These are phyloP conservation scores for Onychomys leucogaster DNA, from an alignment of 2,797 vertebrate species.

Conservation along the genomic window DNA sequence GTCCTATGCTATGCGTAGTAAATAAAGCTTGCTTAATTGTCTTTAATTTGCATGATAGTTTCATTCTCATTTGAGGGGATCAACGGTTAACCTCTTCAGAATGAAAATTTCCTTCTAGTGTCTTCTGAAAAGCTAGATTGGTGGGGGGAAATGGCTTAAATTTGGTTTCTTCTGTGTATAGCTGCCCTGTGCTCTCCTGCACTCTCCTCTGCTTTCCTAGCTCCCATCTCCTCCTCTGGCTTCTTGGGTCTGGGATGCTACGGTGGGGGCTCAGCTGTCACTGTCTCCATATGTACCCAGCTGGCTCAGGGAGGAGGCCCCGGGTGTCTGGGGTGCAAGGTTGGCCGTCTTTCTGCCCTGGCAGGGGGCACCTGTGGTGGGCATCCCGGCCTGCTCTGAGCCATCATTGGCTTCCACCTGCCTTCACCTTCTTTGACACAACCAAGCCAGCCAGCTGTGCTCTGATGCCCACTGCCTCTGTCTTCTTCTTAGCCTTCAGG, in stretches of 20 bases:
- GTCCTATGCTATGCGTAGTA: no score
- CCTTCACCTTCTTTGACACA: conserved; percentile 90
- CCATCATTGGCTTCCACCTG: neutral
- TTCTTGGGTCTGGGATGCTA: neutral
- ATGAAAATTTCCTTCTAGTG: no score
- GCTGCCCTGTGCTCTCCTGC: no score
- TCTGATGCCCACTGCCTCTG: conserved; percentile 87
- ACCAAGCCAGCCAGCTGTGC: conserved; percentile 90
- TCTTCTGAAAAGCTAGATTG: no score
- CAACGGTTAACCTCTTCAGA: no score
- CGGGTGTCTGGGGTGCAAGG: fast-evolving
- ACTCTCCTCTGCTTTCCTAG: neutral
- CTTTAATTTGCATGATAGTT: no score
- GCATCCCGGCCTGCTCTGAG: fast-evolving
- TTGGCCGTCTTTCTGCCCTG: neutral
- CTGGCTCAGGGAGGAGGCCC: conserved; percentile 91
- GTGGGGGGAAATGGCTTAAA: no score
- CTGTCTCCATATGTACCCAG: conserved; percentile 93
- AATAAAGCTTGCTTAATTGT: no score
- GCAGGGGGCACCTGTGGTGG: conserved; percentile 47
- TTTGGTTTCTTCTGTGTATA: neutral
- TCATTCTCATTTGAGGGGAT: no score
- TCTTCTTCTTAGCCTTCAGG: conserved; percentile 89
- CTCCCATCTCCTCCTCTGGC: neutral
- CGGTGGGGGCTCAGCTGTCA: conserved; percentile 85